Conservation (phyloP, 2,888 invertebrate genomes). For the Eupithecia pulchellata region DNA sequence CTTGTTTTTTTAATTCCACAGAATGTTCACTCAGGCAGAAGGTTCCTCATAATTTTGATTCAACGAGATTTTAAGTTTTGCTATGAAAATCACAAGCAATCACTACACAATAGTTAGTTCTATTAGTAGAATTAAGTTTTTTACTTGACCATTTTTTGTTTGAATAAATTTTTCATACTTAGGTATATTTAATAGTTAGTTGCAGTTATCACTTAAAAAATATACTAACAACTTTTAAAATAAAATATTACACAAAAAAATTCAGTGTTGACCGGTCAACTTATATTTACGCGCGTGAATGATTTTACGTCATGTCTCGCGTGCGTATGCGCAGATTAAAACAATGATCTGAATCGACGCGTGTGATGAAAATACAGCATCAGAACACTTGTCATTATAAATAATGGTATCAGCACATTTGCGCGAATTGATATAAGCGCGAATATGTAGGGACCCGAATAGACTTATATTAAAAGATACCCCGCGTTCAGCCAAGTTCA, state of each 20-base stretch:
- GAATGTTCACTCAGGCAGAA: background rate
- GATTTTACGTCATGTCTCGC: background rate
- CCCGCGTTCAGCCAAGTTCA: too few relatives aligned
- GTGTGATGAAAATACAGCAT: background rate
- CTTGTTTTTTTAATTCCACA: background rate
- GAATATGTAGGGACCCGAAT: too few relatives aligned
- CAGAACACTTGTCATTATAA: background rate
- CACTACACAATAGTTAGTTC: background rate
- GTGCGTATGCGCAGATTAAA: background rate
- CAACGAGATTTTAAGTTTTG: background rate
- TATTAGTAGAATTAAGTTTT: too few relatives aligned
- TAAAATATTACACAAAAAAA: background rate
- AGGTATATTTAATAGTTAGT: background rate
- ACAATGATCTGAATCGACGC: constrained; percentile 5
- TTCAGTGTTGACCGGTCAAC: background rate
- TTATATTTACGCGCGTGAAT: background rate
- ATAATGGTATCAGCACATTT: background rate
- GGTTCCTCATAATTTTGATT: background rate
- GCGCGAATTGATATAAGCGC: background rate
- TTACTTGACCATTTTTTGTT: background rate
- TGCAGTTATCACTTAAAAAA: background rate
- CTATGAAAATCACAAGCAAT: background rate
- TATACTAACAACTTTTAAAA: background rate
- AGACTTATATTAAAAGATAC: too few relatives aligned
- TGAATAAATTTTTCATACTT: background rate